Conservation (phyloP, 1,140 invertebrate species). For the Caerostris extrusa region DNA sequence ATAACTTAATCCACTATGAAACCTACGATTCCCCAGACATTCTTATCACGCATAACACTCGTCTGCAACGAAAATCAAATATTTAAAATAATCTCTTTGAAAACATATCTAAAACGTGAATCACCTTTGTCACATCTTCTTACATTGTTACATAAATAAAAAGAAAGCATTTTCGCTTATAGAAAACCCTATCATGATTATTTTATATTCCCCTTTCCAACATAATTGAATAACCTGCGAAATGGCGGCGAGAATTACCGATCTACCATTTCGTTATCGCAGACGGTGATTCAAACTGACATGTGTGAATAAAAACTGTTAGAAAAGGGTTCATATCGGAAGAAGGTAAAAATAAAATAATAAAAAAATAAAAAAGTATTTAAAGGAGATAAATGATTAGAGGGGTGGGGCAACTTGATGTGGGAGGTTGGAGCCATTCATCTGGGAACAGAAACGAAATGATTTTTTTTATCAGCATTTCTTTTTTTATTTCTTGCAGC, state of each 20-base stretch:
- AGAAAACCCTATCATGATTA: conserved; percentile 16
- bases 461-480: conserved; percentile 25
- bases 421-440: conserved; percentile 50
- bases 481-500: conserved; percentile 2
- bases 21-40: not conserved
- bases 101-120: not conserved
- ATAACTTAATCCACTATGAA: no score
- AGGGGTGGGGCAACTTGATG: conserved; percentile 42
- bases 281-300: conserved; percentile 21
- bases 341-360: not conserved
- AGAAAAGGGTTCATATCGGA: not conserved
- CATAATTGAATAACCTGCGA: conserved; percentile 28
- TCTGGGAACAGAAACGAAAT: conserved; percentile 30
- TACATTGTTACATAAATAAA: not conserved
- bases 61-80: not conserved
- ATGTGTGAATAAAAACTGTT: not conserved
- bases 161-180: not conserved
- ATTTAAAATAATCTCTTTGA: conserved; percentile 5
- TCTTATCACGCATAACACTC: not conserved
- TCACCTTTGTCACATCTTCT: not conserved
- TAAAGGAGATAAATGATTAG: conserved; percentile 55
- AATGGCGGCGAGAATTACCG: not conserved
- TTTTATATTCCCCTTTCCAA: not conserved
- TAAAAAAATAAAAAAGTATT: conserved; percentile 17
- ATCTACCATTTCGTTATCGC: not conserved